A percentile compares a stretch with the other conserved stretches of the same genome.
Evolutionary conservation across 2,113 vertebrate genomes (phyloP).

Genomic region (Pseudopipra pipra): DNA sequence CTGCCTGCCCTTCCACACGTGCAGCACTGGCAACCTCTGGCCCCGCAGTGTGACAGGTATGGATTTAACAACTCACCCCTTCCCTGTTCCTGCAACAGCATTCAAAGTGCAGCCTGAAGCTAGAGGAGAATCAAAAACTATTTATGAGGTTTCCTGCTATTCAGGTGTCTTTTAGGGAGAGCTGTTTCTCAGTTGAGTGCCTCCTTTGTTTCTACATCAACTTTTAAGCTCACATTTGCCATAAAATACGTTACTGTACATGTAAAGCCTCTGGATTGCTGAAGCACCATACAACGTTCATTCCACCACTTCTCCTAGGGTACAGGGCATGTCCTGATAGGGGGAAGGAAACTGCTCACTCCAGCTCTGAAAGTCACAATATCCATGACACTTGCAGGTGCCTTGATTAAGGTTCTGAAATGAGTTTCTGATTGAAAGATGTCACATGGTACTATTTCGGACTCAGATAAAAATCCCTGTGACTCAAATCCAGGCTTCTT

Average conservation of each 20-base stretch:
- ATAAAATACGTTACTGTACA: rapidly evolving
- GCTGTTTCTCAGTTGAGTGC: rapidly evolving
- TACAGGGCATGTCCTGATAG: rapidly evolving
- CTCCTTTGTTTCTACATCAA: not conserved
- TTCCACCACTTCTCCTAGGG: not conserved
- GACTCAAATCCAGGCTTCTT: not conserved
- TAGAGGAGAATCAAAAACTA: not conserved
- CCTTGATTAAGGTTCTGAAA: not conserved
- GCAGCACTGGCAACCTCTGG: not conserved
- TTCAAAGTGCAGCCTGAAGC: rapidly evolving
- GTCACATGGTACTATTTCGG: not conserved
- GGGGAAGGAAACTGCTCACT: rapidly evolving
- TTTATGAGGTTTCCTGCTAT: not conserved
- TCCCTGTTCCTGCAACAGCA: not conserved
- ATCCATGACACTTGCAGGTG: not conserved
- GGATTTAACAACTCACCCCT: not conserved
- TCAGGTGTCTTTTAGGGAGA: not conserved
- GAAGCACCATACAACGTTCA: rapidly evolving
- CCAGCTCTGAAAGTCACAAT: not conserved
- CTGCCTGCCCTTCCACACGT: rapidly evolving
- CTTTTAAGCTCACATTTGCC: not conserved
- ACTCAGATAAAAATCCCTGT: not conserved
- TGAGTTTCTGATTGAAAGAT: not conserved
- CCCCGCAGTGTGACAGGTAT: no score
- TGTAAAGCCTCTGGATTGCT: not conserved